A percentile compares a stretch with the other conserved stretches of the same genome.
These are phyloP conservation scores for Clanis bilineata DNA, from an alignment of 2,888 invertebrate genomes.

Conservation along the genomic window DNA sequence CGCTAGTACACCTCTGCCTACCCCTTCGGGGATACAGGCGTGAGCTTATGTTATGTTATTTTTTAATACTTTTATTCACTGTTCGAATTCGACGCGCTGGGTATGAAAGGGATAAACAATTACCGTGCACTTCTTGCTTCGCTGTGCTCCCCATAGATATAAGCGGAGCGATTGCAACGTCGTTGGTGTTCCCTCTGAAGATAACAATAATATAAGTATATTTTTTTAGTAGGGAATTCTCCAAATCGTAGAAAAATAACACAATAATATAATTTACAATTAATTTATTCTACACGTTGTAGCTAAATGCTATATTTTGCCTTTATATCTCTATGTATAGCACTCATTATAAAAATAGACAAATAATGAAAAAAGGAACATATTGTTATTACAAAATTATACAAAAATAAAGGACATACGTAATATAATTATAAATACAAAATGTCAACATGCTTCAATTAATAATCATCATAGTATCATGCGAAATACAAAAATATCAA, in stretches of 20 bases:
- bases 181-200: too few relatives aligned
- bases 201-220: too few relatives aligned
- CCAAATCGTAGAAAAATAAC: background rate
- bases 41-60: too few relatives aligned
- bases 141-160: too few relatives aligned
- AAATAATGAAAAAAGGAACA: background rate
- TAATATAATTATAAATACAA: background rate
- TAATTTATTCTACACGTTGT: slow-evolving; percentile 8
- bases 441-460: background rate
- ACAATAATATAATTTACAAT: background rate
- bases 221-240: background rate
- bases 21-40: too few relatives aligned
- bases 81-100: too few relatives aligned
- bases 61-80: too few relatives aligned
- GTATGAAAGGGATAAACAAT: too few relatives aligned
- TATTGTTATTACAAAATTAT: background rate
- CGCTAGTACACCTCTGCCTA: too few relatives aligned
- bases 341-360: background rate
- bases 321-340: background rate
- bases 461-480: background rate
- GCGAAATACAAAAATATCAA: background rate
- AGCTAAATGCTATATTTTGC: slow-evolving; percentile 11
- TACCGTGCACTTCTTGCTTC: too few relatives aligned
- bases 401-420: slow-evolving; percentile 3
- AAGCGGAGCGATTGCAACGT: too few relatives aligned